phyloP scores from a whole-genome alignment of 2,888 invertebrate species.

The Morpho achilles region DNA sequence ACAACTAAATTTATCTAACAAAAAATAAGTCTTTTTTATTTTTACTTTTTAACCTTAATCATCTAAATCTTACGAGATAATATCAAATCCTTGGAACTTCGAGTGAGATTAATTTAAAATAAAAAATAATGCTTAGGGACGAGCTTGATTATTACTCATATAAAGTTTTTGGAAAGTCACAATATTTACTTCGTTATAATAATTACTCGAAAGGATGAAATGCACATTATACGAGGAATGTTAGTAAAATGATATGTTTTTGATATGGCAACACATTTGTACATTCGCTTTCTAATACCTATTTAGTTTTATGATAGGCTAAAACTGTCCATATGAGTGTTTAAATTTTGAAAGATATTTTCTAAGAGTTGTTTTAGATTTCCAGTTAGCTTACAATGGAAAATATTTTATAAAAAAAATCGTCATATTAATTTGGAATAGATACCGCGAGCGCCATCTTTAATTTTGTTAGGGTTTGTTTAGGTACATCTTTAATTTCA shows the following conservation, averaged over 20 bases:
- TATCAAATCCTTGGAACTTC: constrained; percentile 63
- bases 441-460: no score
- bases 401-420: no score
- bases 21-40: constrained; percentile 68
- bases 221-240: constrained; percentile 52
- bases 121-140: constrained; percentile 21
- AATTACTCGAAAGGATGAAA: constrained; percentile 22
- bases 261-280: constrained; percentile 56
- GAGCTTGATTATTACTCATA: constrained; percentile 9
- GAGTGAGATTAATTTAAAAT: constrained; percentile 34
- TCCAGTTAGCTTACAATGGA: not conserved
- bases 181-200: not conserved
- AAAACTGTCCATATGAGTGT: not conserved
- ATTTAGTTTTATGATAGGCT: not conserved
- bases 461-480: no score
- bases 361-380: not conserved
- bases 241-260: constrained; percentile 68
- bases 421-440: not conserved
- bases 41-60: constrained; percentile 40
- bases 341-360: not conserved
- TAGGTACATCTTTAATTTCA: no score
- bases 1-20: constrained; percentile 39
- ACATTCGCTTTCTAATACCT: constrained; percentile 6
- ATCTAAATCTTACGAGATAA: constrained; percentile 42
- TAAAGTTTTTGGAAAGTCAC: not conserved